Evolutionary conservation across 2,797 vertebrate genomes (phyloP).

Genomic region (Chloroceryle inda): DNA sequence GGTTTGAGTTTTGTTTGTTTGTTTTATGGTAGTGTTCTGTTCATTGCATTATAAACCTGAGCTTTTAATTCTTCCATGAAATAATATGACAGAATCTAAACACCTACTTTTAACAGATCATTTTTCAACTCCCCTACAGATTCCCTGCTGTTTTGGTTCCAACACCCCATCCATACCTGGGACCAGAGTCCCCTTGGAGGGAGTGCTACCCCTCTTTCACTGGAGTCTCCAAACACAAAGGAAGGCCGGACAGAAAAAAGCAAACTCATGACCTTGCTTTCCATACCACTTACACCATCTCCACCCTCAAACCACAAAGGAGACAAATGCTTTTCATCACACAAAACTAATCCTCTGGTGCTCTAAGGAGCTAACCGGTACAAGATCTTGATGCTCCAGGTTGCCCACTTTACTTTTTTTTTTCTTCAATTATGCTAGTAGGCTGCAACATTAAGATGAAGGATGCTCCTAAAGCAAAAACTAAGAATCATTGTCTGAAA

Average conservation of each 20-base stretch:
- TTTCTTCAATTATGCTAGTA: neutral
- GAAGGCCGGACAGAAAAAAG: neutral
- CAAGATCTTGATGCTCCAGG: neutral
- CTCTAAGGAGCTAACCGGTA: neutral
- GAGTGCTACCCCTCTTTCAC: neutral
- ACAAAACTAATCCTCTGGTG: neutral
- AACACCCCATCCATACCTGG: accelerated
- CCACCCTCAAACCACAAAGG: neutral
- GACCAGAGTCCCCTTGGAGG: accelerated
- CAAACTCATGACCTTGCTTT: neutral
- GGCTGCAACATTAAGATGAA: neutral
- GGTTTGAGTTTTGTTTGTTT: neutral
- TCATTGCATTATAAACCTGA: neutral
- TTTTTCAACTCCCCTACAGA: neutral
- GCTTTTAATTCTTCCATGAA: neutral
- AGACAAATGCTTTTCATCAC: neutral
- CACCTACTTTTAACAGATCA: accelerated
- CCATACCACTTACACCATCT: neutral
- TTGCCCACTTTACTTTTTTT: neutral
- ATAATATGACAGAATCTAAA: neutral
- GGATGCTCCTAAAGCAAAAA: neutral
- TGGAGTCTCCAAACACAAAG: neutral
- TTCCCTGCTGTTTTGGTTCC: neutral
- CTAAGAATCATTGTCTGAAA: neutral
- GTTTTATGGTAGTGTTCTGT: neutral